phyloP scores from a whole-genome alignment of 2,888 invertebrate species.

The Lottia gigantea region DNA sequence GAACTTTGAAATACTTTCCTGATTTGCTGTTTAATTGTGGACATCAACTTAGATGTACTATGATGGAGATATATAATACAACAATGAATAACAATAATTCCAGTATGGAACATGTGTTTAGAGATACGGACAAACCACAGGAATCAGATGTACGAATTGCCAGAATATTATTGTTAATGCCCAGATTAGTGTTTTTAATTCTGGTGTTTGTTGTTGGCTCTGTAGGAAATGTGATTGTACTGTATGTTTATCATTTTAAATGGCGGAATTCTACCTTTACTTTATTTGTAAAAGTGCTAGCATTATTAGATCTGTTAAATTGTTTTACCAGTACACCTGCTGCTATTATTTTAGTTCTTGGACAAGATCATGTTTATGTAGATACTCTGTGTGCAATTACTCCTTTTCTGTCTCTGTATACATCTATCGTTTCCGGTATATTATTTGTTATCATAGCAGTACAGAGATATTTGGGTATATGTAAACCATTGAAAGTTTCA shows the following conservation, averaged over 20 bases:
- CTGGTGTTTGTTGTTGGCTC: slow-evolving; percentile 16
- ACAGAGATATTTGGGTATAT: slow-evolving; percentile 15
- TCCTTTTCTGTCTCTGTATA: slow-evolving; percentile 14
- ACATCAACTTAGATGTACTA: too few species aligned
- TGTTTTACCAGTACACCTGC: slow-evolving; percentile 12
- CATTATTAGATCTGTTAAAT: slow-evolving; percentile 17
- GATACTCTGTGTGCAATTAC: slow-evolving; percentile 12
- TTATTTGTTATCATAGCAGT: slow-evolving; percentile 17
- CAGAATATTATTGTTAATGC: neutral
- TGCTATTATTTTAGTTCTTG: slow-evolving; percentile 13
- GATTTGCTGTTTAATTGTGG: too few species aligned
- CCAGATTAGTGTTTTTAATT: slow-evolving; percentile 8
- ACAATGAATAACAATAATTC: too few species aligned
- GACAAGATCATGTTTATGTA: slow-evolving; percentile 4
- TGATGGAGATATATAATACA: too few species aligned
- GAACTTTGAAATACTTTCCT: too few species aligned
- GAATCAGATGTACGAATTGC: neutral
- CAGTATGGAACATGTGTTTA: too few species aligned
- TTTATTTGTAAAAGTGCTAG: slow-evolving; percentile 18
- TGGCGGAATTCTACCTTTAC: slow-evolving; percentile 17
- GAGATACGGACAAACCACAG: neutral
- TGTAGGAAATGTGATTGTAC: slow-evolving; percentile 18
- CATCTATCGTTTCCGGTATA: slow-evolving; percentile 10
- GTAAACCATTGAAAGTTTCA: slow-evolving; percentile 11
- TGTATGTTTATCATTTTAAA: slow-evolving; percentile 20